Evolutionary conservation across 1,140 invertebrate species (phyloP), one percentile per base, ranked within the genome.

Genomic region (Sminthurinus signatus): DNA sequence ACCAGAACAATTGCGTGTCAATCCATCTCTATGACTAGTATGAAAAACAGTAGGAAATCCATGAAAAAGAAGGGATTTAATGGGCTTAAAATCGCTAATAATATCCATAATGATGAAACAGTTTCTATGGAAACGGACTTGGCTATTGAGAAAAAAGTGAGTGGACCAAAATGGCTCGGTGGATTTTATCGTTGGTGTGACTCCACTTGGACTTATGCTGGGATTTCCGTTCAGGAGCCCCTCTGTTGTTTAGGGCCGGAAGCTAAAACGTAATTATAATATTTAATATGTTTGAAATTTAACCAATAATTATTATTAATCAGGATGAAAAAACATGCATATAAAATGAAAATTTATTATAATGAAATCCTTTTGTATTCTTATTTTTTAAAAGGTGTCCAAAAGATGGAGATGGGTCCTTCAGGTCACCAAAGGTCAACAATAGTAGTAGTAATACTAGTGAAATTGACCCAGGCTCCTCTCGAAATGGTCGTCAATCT

Each of bases 181-280:
- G 69, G 69, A 39, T 70, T 67, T 51, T 70, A 66, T 58, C 32
- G 69, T 25, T 67, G 62, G 62, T 70, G 69, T 42, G 65, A 67
- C 44, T 28, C 32, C 31, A 65, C 65, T 46, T 70, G 69, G 69
- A 58, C 64, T 1, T 70, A 70, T 39, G 69, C 65, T 46, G 69
- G 69, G 29, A 65, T 67, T 10, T 62, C 56, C 23, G 27, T 67
- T 17, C 46, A 67, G 31, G 69, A 70, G 43, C 69, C 69, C 2
- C 31, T 70, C 2, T 70, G 69, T 50, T 70, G 69, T 56, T 44
- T 50, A n/a, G n/a, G n/a, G n/a, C n/a, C n/a, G n/a, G n/a, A n/a
- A n/a, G n/a, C n/a, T n/a, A n/a, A n/a, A n/a, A n/a, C n/a, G n/a
- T n/a, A n/a, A n/a, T n/a, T n/a, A n/a, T n/a, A n/a, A n/a, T n/a